phyloP scores from a whole-genome alignment of 2,797 vertebrate genomes.

The Hippocampus kuda region DNA sequence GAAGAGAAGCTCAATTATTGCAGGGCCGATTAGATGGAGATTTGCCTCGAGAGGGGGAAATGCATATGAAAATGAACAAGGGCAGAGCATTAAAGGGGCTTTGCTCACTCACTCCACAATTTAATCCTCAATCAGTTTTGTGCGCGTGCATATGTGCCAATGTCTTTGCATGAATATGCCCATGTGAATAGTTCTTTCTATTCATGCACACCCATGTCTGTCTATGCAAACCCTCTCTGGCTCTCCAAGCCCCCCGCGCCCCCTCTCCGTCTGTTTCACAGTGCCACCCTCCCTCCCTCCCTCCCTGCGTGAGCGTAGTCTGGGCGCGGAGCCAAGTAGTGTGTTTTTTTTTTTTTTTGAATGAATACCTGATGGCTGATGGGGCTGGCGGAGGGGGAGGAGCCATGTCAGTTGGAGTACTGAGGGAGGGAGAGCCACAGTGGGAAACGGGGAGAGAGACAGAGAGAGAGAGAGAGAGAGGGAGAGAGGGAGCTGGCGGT shows the following conservation, averaged over 20 bases:
- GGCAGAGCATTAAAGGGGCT: slow-evolving; percentile 32
- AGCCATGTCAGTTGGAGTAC: slow-evolving; percentile 72
- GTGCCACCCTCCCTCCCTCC: slow-evolving; percentile 25
- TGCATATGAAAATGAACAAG: slow-evolving; percentile 35
- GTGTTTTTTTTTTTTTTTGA: slow-evolving; percentile 62
- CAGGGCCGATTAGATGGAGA: slow-evolving; percentile 46
- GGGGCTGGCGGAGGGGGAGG: slow-evolving; percentile 76
- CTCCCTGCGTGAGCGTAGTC: slow-evolving; percentile 61
- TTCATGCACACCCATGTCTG: slow-evolving; percentile 39
- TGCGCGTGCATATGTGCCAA: slow-evolving; percentile 18
- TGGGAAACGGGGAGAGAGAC: slow-evolving; percentile 31
- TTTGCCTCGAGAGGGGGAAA: slow-evolving; percentile 36
- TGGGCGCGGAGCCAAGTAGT: slow-evolving; percentile 71
- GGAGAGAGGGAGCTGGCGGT: slow-evolving; percentile 73
- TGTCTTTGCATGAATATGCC: background rate
- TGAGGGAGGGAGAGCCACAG: slow-evolving; percentile 49
- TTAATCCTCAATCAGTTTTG: slow-evolving; percentile 12
- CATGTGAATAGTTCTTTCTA: slow-evolving; percentile 32
- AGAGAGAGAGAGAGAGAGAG: slow-evolving; percentile 50
- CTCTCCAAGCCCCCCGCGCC: slow-evolving; percentile 33
- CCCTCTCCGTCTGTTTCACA: slow-evolving; percentile 30
- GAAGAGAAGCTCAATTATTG: slow-evolving; percentile 32
- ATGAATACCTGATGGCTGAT: slow-evolving; percentile 93
- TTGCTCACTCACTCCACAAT: slow-evolving; percentile 14
- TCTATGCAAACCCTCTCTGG: slow-evolving; percentile 50